Conservation (phyloP, 1,140 invertebrate species). For the Bilobella aurantiaca region DNA sequence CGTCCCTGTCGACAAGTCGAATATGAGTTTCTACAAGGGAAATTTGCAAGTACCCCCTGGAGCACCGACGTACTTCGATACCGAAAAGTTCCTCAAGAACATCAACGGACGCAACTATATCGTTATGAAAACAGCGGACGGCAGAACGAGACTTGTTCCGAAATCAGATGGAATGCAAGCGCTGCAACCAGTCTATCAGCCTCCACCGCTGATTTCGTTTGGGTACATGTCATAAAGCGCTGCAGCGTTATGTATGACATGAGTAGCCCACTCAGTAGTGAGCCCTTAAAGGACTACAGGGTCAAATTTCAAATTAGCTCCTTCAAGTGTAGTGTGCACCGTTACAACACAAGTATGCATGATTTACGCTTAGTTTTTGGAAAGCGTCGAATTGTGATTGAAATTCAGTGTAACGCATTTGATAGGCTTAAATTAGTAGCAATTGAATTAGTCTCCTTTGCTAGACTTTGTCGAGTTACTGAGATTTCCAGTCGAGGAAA, state of each 20-base stretch:
- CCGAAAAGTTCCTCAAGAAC: constrained; percentile 35
- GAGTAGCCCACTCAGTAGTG: too few species aligned
- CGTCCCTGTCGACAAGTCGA: constrained; percentile 23
- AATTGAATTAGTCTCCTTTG: too few species aligned
- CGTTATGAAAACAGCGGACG: constrained; percentile 35
- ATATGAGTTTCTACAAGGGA: constrained; percentile 31
- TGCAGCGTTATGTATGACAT: background rate
- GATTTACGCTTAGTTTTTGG: too few species aligned
- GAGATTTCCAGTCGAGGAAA: too few species aligned
- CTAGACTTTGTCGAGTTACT: too few species aligned
- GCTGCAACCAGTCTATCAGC: constrained; percentile 33
- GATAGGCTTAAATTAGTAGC: background rate
- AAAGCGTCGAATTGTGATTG: too few species aligned
- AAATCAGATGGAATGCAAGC: constrained; percentile 33
- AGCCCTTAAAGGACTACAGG: too few species aligned
- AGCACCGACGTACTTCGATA: constrained; percentile 33
- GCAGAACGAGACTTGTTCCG: constrained; percentile 32
- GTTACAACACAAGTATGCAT: too few species aligned
- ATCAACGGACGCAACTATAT: constrained; percentile 34
- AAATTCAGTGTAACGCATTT: too few species aligned
- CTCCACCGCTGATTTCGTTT: constrained; percentile 30
- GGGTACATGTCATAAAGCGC: constrained; percentile 30
- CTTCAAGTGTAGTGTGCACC: too few species aligned
- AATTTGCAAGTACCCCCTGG: constrained; percentile 30
- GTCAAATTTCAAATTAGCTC: too few species aligned